A percentile compares a stretch with the other conserved stretches of the same genome.
These are phyloP conservation scores for Myocastor coypus DNA, from an alignment of 2,113 vertebrate species.

Conservation along the genomic window DNA sequence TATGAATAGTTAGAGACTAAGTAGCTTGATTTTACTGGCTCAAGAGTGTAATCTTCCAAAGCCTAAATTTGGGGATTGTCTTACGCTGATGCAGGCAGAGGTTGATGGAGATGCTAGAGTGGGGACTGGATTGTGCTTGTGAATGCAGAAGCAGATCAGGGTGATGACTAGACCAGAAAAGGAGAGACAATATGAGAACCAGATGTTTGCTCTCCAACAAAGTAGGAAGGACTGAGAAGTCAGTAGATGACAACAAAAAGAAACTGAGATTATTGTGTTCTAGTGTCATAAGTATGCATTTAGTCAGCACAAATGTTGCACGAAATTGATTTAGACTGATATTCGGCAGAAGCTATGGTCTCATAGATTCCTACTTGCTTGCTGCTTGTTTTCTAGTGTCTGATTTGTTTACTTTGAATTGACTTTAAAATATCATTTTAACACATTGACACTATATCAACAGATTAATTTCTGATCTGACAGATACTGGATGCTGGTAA, in stretches of 20 bases:
- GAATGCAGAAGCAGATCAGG: neutral
- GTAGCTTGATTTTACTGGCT: neutral
- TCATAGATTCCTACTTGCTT: neutral
- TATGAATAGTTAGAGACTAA: neutral
- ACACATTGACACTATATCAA: neutral
- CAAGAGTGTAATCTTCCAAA: neutral
- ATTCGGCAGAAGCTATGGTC: neutral
- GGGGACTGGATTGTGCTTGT: too few relatives aligned
- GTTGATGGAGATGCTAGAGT: neutral
- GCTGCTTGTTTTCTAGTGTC: neutral
- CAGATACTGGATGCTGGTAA: neutral
- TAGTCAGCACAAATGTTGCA: too few relatives aligned
- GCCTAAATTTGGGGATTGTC: rapidly evolving
- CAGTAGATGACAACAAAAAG: neutral
- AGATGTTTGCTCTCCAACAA: neutral
- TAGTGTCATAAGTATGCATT: neutral
- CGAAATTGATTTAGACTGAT: neutral
- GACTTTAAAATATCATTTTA: neutral
- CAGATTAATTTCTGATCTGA: neutral
- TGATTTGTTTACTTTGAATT: neutral
- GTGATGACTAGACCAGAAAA: too few relatives aligned
- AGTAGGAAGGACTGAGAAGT: neutral
- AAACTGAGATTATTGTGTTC: neutral
- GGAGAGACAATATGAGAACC: neutral
- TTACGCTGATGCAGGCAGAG: neutral